These are phyloP conservation scores for Drosophila demipolita DNA, from an alignment of 2,888 invertebrate genomes.

Conservation along the genomic window DNA sequence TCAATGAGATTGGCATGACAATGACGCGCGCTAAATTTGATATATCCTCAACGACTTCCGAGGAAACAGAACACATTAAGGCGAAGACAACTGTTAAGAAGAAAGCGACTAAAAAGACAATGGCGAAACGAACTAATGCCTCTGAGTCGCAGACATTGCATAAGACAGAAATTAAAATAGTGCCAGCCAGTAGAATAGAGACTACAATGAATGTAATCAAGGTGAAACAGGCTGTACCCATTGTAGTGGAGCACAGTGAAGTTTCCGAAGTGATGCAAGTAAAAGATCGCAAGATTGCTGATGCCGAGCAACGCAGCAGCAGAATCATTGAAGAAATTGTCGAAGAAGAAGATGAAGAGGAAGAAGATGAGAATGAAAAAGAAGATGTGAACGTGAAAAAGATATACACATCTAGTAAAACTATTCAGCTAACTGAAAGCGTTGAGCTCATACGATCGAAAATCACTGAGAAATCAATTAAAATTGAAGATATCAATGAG, in stretches of 20 bases:
- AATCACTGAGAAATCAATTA: slow-evolving; percentile 83
- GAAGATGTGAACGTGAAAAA: slow-evolving; percentile 33
- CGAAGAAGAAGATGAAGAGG: slow-evolving; percentile 36
- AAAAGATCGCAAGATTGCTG: slow-evolving; percentile 83
- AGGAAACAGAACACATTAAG: slow-evolving; percentile 83
- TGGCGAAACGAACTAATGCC: slow-evolving; percentile 85
- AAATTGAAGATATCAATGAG: slow-evolving; percentile 86
- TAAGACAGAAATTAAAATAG: slow-evolving; percentile 77
- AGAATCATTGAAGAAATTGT: slow-evolving; percentile 53
- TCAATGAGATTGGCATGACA: slow-evolving; percentile 93
- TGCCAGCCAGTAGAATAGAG: slow-evolving; percentile 68
- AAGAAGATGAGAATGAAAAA: slow-evolving; percentile 55
- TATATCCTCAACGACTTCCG: slow-evolving; percentile 86
- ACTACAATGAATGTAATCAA: slow-evolving; percentile 80
- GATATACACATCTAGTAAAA: slow-evolving; percentile 63
- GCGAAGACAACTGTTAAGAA: slow-evolving; percentile 65
- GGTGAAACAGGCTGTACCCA: slow-evolving; percentile 76
- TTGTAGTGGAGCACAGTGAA: slow-evolving; percentile 84
- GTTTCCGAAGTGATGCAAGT: slow-evolving; percentile 86
- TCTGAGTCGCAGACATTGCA: slow-evolving; percentile 73
- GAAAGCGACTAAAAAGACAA: slow-evolving; percentile 68
- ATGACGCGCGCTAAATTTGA: slow-evolving; percentile 92
- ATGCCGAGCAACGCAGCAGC: slow-evolving; percentile 63
- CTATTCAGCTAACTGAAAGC: slow-evolving; percentile 85
- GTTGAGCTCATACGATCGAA: slow-evolving; percentile 85